A percentile compares a stretch with the other conserved stretches of the same genome.
phyloP scores from a whole-genome alignment of 2,888 invertebrate species.

The Folsomia manolachei region DNA sequence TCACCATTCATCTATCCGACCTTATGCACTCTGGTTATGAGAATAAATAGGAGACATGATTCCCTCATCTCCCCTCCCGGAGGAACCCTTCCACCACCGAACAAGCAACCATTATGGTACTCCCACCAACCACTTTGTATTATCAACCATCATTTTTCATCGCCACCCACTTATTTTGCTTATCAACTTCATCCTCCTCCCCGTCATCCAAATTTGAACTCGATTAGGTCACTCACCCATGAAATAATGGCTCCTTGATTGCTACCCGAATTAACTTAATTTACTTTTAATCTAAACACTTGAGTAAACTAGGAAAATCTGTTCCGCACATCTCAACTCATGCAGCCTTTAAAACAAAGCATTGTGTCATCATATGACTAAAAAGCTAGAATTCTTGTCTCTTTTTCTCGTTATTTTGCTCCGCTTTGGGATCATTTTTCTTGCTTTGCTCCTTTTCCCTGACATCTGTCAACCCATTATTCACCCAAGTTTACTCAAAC shows the following conservation, averaged over 20 bases:
- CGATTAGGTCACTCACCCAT: slow-evolving; percentile 11
- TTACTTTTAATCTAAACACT: slow-evolving; percentile 12
- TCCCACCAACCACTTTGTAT: neutral
- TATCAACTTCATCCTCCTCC: slow-evolving; percentile 8
- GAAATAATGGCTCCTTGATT: slow-evolving; percentile 11
- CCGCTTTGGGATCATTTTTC: slow-evolving; percentile 18
- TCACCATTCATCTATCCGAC: slow-evolving; percentile 27
- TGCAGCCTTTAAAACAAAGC: too few species aligned
- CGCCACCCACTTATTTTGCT: slow-evolving; percentile 7
- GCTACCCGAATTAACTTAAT: slow-evolving; percentile 15
- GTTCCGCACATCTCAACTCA: neutral
- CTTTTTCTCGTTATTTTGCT: neutral
- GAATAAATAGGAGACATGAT: slow-evolving; percentile 3
- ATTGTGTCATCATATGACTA: neutral
- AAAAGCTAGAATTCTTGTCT: neutral
- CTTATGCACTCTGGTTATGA: too few species aligned
- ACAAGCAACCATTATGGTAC: too few species aligned
- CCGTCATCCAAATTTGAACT: slow-evolving; percentile 18
- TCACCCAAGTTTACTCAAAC: slow-evolving; percentile 18
- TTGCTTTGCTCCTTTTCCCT: slow-evolving; percentile 5
- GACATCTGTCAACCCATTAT: slow-evolving; percentile 30
- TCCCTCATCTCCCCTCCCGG: neutral
- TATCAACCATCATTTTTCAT: slow-evolving; percentile 8
- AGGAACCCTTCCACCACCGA: slow-evolving; percentile 21
- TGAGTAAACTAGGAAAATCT: neutral